Evolutionary conservation across 2,888 invertebrate genomes (phyloP), one percentile per base, ranked within the genome.

Genomic region (Ditula angustiorana): DNA sequence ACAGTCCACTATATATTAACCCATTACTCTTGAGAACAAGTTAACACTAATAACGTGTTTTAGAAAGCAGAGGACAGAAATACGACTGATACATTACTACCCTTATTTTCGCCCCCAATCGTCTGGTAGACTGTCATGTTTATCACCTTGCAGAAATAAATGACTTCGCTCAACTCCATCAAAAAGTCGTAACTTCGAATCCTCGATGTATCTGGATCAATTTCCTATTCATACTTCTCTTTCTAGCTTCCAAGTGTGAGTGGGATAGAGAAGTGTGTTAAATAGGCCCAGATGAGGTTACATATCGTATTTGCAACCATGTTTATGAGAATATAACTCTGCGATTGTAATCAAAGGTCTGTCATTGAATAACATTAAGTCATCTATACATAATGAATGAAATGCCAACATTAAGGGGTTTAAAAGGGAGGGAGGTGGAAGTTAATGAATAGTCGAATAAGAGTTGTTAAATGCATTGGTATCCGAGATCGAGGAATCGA

Each of bases 121-220:
- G 13, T 49, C 24, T 23, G 26, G 4, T 13, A 26, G 13, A 50
- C 26, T 19, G 5, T 19, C 19, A 19, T 5, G 16, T 19, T 50
- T 28, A 50, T 28, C 11, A 28, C 5, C 26, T 10, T 28, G 23
- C 41, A 46, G 16, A 26, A 21, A 16, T 8, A 33, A 58, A 47
- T 13, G 26, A 58, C 33, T 30, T 30, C 19, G 41, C n/a, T 28
- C 26, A 58, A 58, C 44, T 44, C 26, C 37, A 44, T 56, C 11
- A 44, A 46, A 53, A n/a, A 1, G 53, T 53, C 53, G 21, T 53
- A 53, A 53, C 4, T 35, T 28, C 4, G 28, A 23, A 53, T 33
- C 33, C 53, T 11, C 23, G 19, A 30, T 35, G 21, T 35, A 35
- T 53, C 5, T n/a, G 3, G 23, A 24, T 53, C 53, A 53, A 23